These are phyloP conservation scores for Andrena trimmerana DNA, from an alignment of 2,888 invertebrate genomes.

Conservation along the genomic window DNA sequence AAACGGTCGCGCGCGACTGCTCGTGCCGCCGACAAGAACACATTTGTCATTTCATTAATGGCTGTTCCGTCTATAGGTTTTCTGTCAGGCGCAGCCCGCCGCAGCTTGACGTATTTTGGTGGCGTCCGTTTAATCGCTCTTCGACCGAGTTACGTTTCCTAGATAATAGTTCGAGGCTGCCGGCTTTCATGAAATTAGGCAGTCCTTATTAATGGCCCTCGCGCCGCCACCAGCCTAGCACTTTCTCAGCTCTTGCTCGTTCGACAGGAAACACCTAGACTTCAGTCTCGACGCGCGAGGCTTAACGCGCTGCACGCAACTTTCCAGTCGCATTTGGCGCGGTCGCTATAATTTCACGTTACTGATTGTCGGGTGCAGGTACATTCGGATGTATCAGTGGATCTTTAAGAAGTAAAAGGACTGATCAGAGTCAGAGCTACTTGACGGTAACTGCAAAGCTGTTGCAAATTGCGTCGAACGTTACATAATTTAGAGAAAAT, in stretches of 20 bases:
- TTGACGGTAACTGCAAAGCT: too few species aligned
- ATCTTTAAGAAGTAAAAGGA: too few species aligned
- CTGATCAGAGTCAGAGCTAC: too few species aligned
- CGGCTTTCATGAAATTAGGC: constrained; percentile 70
- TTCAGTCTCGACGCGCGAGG: not conserved
- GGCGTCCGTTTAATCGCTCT: constrained; percentile 70
- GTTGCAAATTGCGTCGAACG: too few species aligned
- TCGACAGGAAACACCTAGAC: constrained; percentile 16
- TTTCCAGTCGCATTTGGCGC: not conserved
- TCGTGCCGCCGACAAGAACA: constrained; percentile 70
- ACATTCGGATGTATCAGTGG: too few species aligned
- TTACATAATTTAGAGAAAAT: too few species aligned
- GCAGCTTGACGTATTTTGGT: constrained; percentile 73
- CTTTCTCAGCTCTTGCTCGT: constrained; percentile 7
- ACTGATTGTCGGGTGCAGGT: too few species aligned
- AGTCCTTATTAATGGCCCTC: constrained; percentile 69
- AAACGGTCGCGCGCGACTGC: constrained; percentile 25
- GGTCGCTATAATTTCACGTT: too few species aligned
- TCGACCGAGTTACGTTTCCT: constrained; percentile 73
- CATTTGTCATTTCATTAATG: constrained; percentile 76
- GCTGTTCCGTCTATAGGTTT: constrained; percentile 75
- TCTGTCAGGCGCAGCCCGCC: constrained; percentile 71
- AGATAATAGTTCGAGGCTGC: constrained; percentile 66
- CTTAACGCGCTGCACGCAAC: not conserved
- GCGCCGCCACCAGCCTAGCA: constrained; percentile 1